Evolutionary conservation across 2,797 vertebrate species (phyloP).

Genomic region (Tachyglossus aculeatus): DNA sequence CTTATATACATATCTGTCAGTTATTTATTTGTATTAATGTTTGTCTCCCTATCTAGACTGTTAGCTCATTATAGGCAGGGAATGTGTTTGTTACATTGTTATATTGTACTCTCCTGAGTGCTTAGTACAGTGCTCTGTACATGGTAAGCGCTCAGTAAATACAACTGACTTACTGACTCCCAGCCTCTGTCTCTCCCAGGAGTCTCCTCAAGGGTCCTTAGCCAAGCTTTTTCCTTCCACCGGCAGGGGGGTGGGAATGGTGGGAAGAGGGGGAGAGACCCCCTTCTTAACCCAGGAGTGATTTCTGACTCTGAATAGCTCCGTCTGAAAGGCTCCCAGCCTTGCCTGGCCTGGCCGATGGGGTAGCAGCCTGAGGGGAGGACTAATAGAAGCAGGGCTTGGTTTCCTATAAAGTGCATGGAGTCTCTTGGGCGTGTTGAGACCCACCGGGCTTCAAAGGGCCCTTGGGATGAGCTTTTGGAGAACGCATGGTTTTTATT

Average conservation of each 20-base stretch:
- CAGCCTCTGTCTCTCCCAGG: background rate
- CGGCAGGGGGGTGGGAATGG: too few relatives aligned
- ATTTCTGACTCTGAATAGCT: background rate
- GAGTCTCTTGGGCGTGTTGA: constrained; percentile 45
- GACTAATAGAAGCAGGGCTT: constrained; percentile 18
- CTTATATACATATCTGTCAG: too few relatives aligned
- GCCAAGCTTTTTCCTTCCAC: background rate
- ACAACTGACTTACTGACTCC: too few relatives aligned
- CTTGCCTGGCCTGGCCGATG: background rate
- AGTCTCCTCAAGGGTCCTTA: background rate
- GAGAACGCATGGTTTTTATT: constrained; percentile 45
- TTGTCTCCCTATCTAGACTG: too few relatives aligned
- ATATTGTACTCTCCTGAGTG: too few relatives aligned
- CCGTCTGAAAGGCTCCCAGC: too few relatives aligned
- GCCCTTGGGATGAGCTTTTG: constrained; percentile 43
- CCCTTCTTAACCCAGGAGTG: background rate
- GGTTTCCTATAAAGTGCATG: constrained; percentile 25
- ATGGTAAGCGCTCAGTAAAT: too few relatives aligned
- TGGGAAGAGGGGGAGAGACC: too few relatives aligned
- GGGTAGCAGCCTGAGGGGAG: background rate
- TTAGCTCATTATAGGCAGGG: too few relatives aligned
- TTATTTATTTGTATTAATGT: too few relatives aligned
- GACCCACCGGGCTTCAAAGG: constrained; percentile 49
- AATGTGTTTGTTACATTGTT: too few relatives aligned
- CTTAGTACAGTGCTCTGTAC: too few relatives aligned